A percentile compares a stretch with the other conserved stretches of the same genome.
phyloP scores from a whole-genome alignment of 2,888 invertebrate genomes.

The Agelastica alni region DNA sequence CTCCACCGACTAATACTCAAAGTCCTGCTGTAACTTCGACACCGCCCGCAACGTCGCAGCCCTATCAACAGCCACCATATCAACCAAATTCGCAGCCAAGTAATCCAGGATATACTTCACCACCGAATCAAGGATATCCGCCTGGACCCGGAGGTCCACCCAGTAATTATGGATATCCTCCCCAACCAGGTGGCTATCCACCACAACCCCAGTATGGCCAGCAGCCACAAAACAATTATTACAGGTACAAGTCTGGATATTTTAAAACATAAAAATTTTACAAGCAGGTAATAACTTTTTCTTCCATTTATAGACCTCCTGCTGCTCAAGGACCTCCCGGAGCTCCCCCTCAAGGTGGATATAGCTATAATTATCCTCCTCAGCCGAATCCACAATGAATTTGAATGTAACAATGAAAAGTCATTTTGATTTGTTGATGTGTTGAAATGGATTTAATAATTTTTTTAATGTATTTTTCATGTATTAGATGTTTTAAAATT shows the following conservation, averaged over 20 bases:
- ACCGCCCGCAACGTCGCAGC: slow-evolving; percentile 56
- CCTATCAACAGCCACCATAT: slow-evolving; percentile 61
- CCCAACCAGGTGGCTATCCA: slow-evolving; percentile 63
- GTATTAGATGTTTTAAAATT: not conserved
- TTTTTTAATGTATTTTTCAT: not conserved
- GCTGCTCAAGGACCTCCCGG: slow-evolving; percentile 71
- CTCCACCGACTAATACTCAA: slow-evolving; percentile 55
- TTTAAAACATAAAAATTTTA: no score
- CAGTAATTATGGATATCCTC: slow-evolving; percentile 60
- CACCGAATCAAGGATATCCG: slow-evolving; percentile 37
- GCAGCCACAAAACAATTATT: slow-evolving; percentile 68
- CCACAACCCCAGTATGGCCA: slow-evolving; percentile 64
- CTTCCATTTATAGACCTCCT: slow-evolving; percentile 68
- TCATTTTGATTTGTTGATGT: slow-evolving; percentile 3
- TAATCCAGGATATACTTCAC: slow-evolving; percentile 50
- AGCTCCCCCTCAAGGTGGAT: slow-evolving; percentile 69
- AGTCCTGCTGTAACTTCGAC: slow-evolving; percentile 61
- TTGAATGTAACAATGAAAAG: slow-evolving; percentile 42
- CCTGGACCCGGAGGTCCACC: slow-evolving; percentile 47
- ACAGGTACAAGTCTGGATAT: no score
- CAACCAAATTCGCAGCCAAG: slow-evolving; percentile 56
- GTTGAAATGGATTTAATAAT: not conserved
- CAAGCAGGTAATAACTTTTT: no score
- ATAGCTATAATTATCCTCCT: slow-evolving; percentile 79
- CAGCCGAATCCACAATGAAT: slow-evolving; percentile 64